Evolutionary conservation across 2,797 vertebrate genomes (phyloP).

Genomic region (Sebastiscus albofasciatus): DNA sequence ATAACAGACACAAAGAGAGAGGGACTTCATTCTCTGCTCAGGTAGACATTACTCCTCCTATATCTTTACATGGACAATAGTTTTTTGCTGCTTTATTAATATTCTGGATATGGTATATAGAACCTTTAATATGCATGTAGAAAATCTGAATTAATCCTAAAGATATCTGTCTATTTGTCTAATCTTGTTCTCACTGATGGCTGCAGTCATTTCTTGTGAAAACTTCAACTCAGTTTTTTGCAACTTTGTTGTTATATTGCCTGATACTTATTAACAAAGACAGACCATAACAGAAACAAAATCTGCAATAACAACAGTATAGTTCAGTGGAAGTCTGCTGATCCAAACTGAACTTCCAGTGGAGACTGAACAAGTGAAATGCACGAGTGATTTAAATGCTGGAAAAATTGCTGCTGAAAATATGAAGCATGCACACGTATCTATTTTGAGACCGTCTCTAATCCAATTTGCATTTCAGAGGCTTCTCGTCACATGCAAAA

Average conservation of each 20-base stretch:
- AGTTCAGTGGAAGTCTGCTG: background rate
- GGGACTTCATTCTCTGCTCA: too few species aligned
- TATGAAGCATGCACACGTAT: background rate
- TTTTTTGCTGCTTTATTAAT: too few species aligned
- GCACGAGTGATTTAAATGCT: background rate
- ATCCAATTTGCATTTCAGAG: conserved; percentile 32
- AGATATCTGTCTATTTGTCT: background rate
- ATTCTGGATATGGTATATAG: too few species aligned
- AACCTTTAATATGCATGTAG: background rate
- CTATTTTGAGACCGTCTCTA: conserved; percentile 3
- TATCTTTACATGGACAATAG: too few species aligned
- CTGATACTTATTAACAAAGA: background rate
- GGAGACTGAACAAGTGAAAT: background rate
- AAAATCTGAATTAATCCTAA: background rate
- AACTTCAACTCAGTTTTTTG: background rate
- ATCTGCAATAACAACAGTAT: rapidly evolving
- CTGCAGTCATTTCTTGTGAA: background rate
- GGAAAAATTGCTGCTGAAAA: background rate
- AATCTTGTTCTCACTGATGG: background rate
- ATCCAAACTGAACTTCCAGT: background rate
- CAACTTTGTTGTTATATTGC: background rate
- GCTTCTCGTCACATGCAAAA: background rate
- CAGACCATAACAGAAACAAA: background rate
- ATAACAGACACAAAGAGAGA: too few species aligned
- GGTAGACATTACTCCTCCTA: too few species aligned